Conservation (phyloP, 2,888 invertebrate species). For the Heliconius erato region DNA sequence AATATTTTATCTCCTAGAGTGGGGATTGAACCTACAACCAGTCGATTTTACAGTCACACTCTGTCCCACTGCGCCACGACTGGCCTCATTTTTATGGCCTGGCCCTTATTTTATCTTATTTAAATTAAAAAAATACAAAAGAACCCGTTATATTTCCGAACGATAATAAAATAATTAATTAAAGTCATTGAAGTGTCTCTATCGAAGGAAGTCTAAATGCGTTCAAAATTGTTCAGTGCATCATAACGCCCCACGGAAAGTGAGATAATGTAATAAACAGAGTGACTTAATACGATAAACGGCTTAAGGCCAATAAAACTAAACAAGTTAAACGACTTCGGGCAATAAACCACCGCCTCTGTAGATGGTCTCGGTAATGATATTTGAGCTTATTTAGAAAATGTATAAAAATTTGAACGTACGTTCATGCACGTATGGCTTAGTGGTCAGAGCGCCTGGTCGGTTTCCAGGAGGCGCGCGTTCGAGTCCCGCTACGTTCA, state of each 20-base stretch:
- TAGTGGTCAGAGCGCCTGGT: too few species aligned
- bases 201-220: conserved; percentile 52
- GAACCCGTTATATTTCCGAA: neutral
- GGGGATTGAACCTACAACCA: too few species aligned
- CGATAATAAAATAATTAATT: neutral
- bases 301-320: conserved; percentile 79
- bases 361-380: conserved; percentile 65
- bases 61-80: too few species aligned
- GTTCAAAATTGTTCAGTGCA: conserved; percentile 72
- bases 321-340: conserved; percentile 78
- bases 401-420: too few species aligned
- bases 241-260: conserved; percentile 72
- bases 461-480: too few species aligned
- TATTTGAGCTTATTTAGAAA: conserved; percentile 54
- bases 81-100: too few species aligned
- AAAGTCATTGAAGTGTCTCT: conserved; percentile 17
- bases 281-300: conserved; percentile 81
- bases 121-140: too few species aligned
- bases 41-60: too few species aligned
- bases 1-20: too few species aligned
- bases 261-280: conserved; percentile 69
- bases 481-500: too few species aligned
- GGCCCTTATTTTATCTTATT: too few species aligned
- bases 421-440: too few species aligned
- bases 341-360: conserved; percentile 72